Evolutionary conservation across 2,113 vertebrate species (phyloP), one percentile per base, ranked within the genome.

Genomic region (Hemiprocne comata): DNA sequence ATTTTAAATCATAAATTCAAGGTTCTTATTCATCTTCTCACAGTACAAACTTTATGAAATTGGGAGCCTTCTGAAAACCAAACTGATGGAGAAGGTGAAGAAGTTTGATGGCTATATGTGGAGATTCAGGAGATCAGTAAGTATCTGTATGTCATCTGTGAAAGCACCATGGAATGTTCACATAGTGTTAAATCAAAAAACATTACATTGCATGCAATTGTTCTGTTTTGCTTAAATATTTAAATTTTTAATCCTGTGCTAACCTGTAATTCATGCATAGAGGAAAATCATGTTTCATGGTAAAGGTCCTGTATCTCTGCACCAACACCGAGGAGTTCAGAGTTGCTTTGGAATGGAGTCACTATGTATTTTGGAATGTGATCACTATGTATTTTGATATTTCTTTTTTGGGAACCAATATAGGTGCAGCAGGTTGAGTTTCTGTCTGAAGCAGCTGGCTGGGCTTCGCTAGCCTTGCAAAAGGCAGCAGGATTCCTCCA

Each of bases 11-110:
- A 53, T 55, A 62, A 72, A 71, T 40, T 83, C 44, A 64, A 46
- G 31, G 66, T 7, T n/a, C 93, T 70, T 78, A 42, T 86, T 96
- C n/a, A 55, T 76, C 51, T 78, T 90, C 80, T 84, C 31, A 50
- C 93, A 99, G 98, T 71, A 97, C 51, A 96, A 96, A 31, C 54
- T 98, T 60, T 86, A 94, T 38, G 93, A 97, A 72, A 73, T 98
- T 40, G 90, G 97, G 66, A 97, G 93, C 26, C 95, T 93, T 78
- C 77, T 99, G 17, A 96, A 90, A 97, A 85, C 50, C 20, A 97
- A 51, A 81, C 93, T 99, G 53, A 50, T 94, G 60, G 97, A 98
- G 82, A 98, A 97, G 94, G 88, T 98, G 44, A 97, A 93, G 74
- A 95, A 94, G 28, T 69, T 98, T 50, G 98, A 98, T 1, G 69